Evolutionary conservation across 92 coral and sea anemone genomes (phyloP).

Genomic region (Scolanthus callimorphus): DNA sequence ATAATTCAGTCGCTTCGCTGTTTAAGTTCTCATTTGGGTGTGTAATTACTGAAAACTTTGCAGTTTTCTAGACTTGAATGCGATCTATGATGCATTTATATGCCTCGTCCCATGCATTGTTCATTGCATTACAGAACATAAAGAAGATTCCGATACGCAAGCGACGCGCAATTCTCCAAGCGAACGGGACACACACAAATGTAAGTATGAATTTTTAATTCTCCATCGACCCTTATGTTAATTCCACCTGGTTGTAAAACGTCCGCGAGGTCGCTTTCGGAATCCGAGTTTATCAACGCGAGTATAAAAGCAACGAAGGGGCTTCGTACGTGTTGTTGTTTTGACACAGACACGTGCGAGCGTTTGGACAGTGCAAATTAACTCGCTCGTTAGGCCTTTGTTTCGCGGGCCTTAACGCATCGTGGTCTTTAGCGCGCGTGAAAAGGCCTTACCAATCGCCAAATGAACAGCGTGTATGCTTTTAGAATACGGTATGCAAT

Average conservation of each 20-base stretch:
- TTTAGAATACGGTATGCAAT: no score
- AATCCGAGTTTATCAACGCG: no score
- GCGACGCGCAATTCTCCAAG: conserved; percentile 41
- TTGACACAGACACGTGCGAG: conserved; percentile 85
- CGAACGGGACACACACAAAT: conserved; percentile 75
- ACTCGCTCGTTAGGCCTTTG: conserved; percentile 67
- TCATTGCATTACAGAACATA: conserved; percentile 57
- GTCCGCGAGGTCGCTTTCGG: neutral
- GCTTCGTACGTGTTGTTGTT: conserved; percentile 51
- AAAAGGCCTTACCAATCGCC: conserved; percentile 1
- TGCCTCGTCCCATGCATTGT: neutral
- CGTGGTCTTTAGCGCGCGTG: conserved; percentile 13
- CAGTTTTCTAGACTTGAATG: neutral
- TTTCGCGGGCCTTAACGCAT: conserved; percentile 32
- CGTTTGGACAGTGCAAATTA: conserved; percentile 86
- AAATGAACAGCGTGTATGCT: conserved; percentile 14
- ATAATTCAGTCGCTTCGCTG: conserved; percentile 72
- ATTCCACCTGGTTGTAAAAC: neutral
- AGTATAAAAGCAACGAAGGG: no score
- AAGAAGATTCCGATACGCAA: conserved; percentile 82
- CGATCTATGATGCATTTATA: conserved; percentile 3
- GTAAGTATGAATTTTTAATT: conserved; percentile 88
- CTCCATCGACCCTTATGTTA: conserved; percentile 18
- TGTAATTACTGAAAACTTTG: conserved; percentile 16
- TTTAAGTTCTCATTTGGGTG: conserved; percentile 82